A percentile compares a stretch with the other conserved stretches of the same genome.
These are phyloP conservation scores for Oligia fasciuncula DNA, from an alignment of 2,888 invertebrate genomes.

Conservation along the genomic window DNA sequence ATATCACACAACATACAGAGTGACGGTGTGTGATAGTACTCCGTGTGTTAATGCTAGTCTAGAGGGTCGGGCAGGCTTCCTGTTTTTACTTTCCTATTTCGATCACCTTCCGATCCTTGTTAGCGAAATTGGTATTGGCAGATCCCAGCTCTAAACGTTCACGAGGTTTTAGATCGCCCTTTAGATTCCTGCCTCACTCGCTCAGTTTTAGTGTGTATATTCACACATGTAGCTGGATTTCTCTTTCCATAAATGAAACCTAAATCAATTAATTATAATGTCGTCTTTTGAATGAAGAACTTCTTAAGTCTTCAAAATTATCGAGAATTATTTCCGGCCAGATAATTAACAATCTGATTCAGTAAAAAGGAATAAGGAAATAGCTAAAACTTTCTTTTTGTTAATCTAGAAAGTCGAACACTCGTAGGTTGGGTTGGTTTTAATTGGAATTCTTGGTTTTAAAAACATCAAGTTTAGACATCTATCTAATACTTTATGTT, in stretches of 20 bases:
- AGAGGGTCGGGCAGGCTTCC: neutral
- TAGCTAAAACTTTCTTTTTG: slow-evolving; percentile 29
- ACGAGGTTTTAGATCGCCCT: neutral
- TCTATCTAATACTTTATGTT: neutral
- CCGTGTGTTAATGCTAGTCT: neutral
- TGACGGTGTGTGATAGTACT: no score
- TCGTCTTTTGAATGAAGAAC: neutral
- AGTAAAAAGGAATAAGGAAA: slow-evolving; percentile 9
- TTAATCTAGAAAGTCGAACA: slow-evolving; percentile 20
- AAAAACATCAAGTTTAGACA: neutral
- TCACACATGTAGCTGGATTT: neutral
- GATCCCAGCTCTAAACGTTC: neutral
- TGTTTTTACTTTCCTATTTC: neutral
- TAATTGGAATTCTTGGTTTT: slow-evolving; percentile 3
- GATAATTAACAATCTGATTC: slow-evolving; percentile 15
- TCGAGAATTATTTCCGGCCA: slow-evolving; percentile 12
- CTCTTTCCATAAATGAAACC: neutral
- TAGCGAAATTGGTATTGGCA: no score
- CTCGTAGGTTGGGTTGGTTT: neutral
- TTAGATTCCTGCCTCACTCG: neutral
- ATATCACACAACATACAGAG: no score
- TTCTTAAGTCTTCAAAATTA: neutral
- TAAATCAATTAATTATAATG: neutral
- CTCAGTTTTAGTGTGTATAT: neutral
- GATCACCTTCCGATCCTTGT: neutral